Evolutionary conservation across 2,888 invertebrate genomes (phyloP).

Genomic region (Netelia melanura): DNA sequence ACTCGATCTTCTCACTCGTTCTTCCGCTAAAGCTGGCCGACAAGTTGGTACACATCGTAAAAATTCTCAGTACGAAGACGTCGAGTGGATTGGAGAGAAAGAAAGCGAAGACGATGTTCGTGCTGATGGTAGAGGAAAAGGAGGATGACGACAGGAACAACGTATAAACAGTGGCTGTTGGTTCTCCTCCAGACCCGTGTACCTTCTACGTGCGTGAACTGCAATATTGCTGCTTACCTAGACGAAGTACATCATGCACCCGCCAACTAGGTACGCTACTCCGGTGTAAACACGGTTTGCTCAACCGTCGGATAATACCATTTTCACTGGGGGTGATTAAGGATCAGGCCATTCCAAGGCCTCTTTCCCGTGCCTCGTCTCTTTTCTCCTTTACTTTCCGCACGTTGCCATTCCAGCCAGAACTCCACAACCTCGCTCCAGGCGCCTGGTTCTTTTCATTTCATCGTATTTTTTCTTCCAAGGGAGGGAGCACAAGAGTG

Average conservation of each 20-base stretch:
- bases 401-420: not conserved
- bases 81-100: slow-evolving; percentile 37
- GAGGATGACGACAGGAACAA: slow-evolving; percentile 37
- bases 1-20: not conserved
- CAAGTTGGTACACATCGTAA: slow-evolving; percentile 51
- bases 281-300: slow-evolving; percentile 71
- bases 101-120: slow-evolving; percentile 8
- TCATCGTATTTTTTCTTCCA: slow-evolving; percentile 31
- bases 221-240: slow-evolving; percentile 70
- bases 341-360: slow-evolving; percentile 50
- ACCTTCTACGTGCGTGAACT: slow-evolving; percentile 69
- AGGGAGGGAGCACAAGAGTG: not conserved
- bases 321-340: slow-evolving; percentile 57
- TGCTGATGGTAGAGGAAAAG: not conserved
- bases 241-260: slow-evolving; percentile 30
- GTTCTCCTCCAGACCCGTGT: slow-evolving; percentile 26
- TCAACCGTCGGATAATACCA: slow-evolving; percentile 64
- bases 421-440: not conserved
- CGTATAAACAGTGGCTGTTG: slow-evolving; percentile 31
- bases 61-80: slow-evolving; percentile 45
- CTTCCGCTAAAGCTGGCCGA: slow-evolving; percentile 36
- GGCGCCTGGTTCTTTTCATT: slow-evolving; percentile 3
- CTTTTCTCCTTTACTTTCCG: not conserved
- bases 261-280: slow-evolving; percentile 34
- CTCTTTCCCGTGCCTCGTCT: not conserved